These are phyloP conservation scores for Sylvietta virens DNA, from an alignment of 2,113 vertebrate genomes.

Conservation along the genomic window DNA sequence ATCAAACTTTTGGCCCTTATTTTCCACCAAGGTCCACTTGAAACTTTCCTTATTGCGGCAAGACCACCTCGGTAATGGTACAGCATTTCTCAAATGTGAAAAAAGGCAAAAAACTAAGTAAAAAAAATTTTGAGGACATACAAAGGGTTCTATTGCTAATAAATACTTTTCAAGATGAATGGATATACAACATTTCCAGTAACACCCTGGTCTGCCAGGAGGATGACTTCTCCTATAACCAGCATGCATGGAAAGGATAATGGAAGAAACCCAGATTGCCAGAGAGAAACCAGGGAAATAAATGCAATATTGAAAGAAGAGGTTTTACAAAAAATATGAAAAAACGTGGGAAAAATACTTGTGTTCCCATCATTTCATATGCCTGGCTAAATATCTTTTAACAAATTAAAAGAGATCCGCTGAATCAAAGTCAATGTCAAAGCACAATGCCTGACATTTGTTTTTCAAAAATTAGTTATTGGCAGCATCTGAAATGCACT, in stretches of 20 bases:
- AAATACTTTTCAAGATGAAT: background rate
- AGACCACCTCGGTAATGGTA: background rate
- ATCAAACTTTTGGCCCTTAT: background rate
- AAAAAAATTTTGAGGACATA: background rate
- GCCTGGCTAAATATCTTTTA: background rate
- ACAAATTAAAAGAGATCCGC: background rate
- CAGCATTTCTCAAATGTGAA: background rate
- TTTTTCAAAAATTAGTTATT: slow-evolving; percentile 31
- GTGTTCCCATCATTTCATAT: background rate
- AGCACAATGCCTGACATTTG: slow-evolving; percentile 1
- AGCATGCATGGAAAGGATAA: background rate
- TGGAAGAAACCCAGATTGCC: background rate
- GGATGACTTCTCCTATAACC: background rate
- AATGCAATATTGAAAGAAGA: background rate
- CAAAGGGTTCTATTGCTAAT: background rate
- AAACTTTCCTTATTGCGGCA: background rate
- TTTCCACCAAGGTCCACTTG: background rate
- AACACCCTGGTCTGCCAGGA: background rate
- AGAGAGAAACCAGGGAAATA: background rate
- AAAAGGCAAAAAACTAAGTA: background rate
- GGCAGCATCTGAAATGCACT: slow-evolving; percentile 2
- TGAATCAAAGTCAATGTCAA: background rate
- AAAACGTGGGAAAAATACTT: background rate
- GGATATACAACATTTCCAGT: background rate
- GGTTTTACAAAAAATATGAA: background rate